Percentiles rank a stretch among this genome's conserved stretches.
Evolutionary conservation across 2,888 invertebrate genomes (phyloP).

Genomic region (Eilema sororculum): DNA sequence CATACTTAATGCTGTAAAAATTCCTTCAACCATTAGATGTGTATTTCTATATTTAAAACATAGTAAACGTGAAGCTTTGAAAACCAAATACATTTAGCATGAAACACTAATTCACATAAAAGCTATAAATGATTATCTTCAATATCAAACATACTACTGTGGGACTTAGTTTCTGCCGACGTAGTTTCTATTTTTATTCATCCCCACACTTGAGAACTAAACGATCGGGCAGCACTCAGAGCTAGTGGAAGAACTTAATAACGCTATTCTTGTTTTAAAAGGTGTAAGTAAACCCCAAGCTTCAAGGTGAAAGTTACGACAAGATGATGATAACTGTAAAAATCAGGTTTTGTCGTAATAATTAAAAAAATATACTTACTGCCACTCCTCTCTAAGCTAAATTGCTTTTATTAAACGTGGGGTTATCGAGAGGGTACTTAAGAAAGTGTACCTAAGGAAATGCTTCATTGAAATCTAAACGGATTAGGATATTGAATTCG

Average conservation of each 20-base stretch:
- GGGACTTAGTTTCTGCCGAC: not conserved
- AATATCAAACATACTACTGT: not conserved
- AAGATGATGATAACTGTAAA: no score
- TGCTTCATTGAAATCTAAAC: not conserved
- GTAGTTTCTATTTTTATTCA: not conserved
- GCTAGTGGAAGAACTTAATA: not conserved
- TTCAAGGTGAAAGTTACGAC: no score
- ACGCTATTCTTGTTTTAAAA: no score
- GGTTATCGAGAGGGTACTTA: not conserved
- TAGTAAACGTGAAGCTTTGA: no score
- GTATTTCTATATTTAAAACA: no score
- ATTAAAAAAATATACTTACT: not conserved
- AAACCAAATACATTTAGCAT: no score
- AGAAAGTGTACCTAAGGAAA: constrained; percentile 1
- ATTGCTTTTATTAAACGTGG: constrained; percentile 4
- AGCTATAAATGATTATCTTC: not conserved
- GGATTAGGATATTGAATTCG: not conserved
- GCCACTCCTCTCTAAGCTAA: not conserved
- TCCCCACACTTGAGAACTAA: not conserved
- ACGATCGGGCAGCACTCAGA: not conserved
- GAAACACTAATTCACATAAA: no score
- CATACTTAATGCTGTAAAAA: no score
- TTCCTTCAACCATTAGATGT: no score
- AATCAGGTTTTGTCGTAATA: not conserved
- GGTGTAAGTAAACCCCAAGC: no score